Percentiles rank a stretch among this genome's conserved stretches.
Conservation (phyloP, 2,113 vertebrate species). For the Amphiprion percula region DNA sequence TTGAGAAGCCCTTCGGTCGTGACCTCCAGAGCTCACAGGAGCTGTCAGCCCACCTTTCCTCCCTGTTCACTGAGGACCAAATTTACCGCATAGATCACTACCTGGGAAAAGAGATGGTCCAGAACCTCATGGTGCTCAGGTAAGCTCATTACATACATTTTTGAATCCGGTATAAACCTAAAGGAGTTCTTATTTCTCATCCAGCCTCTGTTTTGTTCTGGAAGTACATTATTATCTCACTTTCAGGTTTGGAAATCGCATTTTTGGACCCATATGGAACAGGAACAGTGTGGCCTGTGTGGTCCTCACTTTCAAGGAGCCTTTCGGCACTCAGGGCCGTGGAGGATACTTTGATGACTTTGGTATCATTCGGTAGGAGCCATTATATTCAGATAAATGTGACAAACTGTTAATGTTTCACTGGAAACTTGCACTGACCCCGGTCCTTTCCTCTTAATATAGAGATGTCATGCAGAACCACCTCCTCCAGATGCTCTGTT, state of each 20-base stretch:
- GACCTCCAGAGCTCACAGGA: conserved; percentile 91
- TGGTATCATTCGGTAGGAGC: conserved; percentile 91
- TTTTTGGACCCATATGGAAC: conserved; percentile 95
- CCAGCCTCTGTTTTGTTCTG: neutral
- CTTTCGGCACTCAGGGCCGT: conserved; percentile 91
- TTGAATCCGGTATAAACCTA: neutral
- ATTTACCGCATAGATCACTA: conserved; percentile 95
- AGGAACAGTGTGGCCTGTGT: conserved; percentile 90
- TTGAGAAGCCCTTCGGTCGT: conserved; percentile 93
- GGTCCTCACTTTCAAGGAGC: conserved; percentile 93
- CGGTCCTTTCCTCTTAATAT: neutral
- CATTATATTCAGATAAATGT: neutral
- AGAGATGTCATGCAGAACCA: conserved; percentile 97
- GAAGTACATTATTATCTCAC: neutral
- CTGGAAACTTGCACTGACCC: neutral
- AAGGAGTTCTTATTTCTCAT: neutral
- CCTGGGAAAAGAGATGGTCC: conserved; percentile 95
- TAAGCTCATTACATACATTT: conserved; percentile 41
- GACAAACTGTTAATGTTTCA: neutral
- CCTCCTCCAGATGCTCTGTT: conserved; percentile 92
- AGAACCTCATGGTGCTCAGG: conserved; percentile 95
- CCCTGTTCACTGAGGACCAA: conserved; percentile 89
- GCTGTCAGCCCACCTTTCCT: conserved; percentile 88
- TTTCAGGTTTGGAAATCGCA: conserved; percentile 92
- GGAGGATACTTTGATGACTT: conserved; percentile 96